Evolutionary conservation across 1,140 invertebrate species (phyloP).

Genomic region (Drosophila parabipectinata): DNA sequence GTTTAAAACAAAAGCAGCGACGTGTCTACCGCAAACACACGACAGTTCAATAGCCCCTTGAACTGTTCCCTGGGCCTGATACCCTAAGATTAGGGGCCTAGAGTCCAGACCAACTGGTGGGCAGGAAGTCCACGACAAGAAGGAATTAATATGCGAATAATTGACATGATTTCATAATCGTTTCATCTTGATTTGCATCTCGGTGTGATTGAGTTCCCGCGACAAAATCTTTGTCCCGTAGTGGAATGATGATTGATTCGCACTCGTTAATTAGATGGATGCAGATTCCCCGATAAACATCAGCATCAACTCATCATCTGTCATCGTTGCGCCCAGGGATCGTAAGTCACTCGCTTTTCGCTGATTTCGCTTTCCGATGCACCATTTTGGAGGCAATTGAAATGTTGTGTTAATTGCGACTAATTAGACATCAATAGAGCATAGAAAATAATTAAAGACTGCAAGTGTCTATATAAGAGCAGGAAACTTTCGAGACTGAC

Average conservation of each 20-base stretch:
- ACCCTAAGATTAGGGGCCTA: background rate
- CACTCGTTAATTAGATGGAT: slow-evolving; percentile 10
- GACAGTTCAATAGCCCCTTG: slow-evolving; percentile 66
- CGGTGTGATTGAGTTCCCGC: slow-evolving; percentile 5
- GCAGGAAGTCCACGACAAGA: too few species aligned
- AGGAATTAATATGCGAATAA: too few species aligned
- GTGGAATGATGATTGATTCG: slow-evolving; percentile 21
- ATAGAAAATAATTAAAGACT: slow-evolving; percentile 60
- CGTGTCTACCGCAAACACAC: background rate
- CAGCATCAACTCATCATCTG: slow-evolving; percentile 17
- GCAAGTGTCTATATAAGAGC: slow-evolving; percentile 40
- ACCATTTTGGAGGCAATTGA: slow-evolving; percentile 26
- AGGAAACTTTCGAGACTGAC: slow-evolving; percentile 44
- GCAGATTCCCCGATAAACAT: slow-evolving; percentile 24
- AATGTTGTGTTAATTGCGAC: slow-evolving; percentile 68
- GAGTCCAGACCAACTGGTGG: too few species aligned
- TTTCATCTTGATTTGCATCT: background rate
- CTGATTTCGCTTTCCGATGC: background rate
- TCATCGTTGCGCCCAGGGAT: slow-evolving; percentile 18
- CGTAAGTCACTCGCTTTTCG: too few species aligned
- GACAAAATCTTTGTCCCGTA: slow-evolving; percentile 2
- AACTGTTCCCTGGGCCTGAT: too few species aligned
- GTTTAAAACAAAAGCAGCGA: slow-evolving; percentile 45
- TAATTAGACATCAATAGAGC: slow-evolving; percentile 66
- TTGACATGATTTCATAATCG: background rate